Base-by-base conservation (phyloP, 2,888 invertebrate species). In the Sinopyrophorus schimmeli region DNA sequence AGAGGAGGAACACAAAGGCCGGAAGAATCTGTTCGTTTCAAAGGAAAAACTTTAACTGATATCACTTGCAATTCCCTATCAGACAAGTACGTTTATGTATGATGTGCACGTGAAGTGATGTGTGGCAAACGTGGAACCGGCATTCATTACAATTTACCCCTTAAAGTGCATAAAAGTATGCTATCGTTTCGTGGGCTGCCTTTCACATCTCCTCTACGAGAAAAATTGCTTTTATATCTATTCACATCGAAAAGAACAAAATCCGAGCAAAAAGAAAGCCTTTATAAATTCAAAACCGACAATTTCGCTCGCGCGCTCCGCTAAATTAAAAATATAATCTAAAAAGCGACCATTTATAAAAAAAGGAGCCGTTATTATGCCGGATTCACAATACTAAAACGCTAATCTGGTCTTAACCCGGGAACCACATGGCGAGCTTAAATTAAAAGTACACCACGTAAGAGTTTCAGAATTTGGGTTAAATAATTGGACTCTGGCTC, bases 11-110 rank as follows among this genome's bases (percentile, higher is more conserved):
- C 24, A 30, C 28, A 40, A 40, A 40, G 42, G 7, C 26, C 11
- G 9, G 31, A n/a, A 3, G 14, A 6, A 32, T 32, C 26, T 12
- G 12, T 14, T 18, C 20, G 20, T 26, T 35, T 35, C 32, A 23
- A 48, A 48, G 26, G 21, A 34, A 26, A 30, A 35, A 18, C n/a
- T 16, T 42, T 37, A 42, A 48, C 38, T 42, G 42, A 48, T 42
- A 47, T 47, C 40, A 47, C 47, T 30, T 47, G 27, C 28, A 30
- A 42, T 17, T 38, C 23, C 32, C 18, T 28, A 27, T 47, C 18
- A 39, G 26, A 39, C 30, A 38, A 41, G 39, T 18, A 11, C 27
- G 27, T 28, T 39, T 28, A 39, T 39, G 20, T 26, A n/a, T n/a
- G n/a, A n/a, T 11, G 2, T 17, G 11, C 15, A 16, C 26, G 16